Evolutionary conservation across 1,140 invertebrate genomes (phyloP), one percentile per base, ranked within the genome.

Genomic region (Euglossa dilemma): DNA sequence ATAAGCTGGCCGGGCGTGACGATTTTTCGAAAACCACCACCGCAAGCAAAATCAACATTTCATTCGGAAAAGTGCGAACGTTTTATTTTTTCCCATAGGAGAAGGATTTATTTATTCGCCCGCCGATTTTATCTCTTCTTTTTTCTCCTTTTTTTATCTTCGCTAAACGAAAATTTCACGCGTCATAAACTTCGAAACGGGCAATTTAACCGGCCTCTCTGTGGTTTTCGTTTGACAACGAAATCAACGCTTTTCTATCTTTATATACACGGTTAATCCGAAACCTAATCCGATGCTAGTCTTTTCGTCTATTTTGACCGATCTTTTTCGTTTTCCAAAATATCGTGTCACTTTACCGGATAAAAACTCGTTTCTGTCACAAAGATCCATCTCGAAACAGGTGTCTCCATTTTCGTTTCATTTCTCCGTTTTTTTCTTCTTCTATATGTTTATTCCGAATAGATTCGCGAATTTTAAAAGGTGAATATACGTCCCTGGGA

Each of bases 151-250:
- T 45, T 45, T 56, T 69, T 20, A 36, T 18, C 8, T 36, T 70
- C 23, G n/a, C n/a, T 36, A 36, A 36, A 61, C 54, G 20, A 28
- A 59, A 54, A 71, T 61, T 43, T 71, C 71, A 52, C 45, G 12
- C 23, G 12, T 23, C 8, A n/a, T 36, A 23, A 50, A 50, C 1
- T 7, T 50, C n/a, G n/a, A 5, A 57, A 5, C 36, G 43, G 52
- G 11, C 45, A 6, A 11, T 71, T 70, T 50, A 59, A 36, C 66
- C n/a, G 52, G 11, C n/a, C n/a, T 14, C 14, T 16, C 12, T 2
- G 36, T 36, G 36, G 11, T 71, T 50, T 79, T 72, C n/a, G 64
- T 67, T 77, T 64, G 36, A 4, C 36, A 76, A 63, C 57, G 20
- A 36, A 5, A 36, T 14, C 7, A 11, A 9, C 23, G 2, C 45